Conservation (phyloP, 2,797 vertebrate species). For the Sitta carolinensis region DNA sequence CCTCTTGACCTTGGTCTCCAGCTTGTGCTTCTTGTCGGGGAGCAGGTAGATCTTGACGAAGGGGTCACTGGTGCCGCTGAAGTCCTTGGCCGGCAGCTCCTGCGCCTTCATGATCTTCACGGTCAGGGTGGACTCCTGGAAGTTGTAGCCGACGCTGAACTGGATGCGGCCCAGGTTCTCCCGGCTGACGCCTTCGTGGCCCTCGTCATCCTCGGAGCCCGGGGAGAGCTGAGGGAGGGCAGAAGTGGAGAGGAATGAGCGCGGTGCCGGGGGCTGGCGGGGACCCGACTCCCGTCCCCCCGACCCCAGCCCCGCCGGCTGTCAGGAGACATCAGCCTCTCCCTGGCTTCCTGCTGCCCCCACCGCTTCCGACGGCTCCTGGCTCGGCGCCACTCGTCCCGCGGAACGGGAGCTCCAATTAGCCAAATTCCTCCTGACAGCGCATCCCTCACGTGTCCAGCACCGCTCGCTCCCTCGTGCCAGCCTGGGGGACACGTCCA, state of each 20-base stretch:
- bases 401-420: background rate
- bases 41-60: slow-evolving; percentile 98
- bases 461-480: background rate
- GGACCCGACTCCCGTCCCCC: fast-evolving
- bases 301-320: background rate
- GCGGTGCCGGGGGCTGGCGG: fast-evolving
- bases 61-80: slow-evolving; percentile 97
- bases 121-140: slow-evolving; percentile 97
- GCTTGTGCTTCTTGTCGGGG: slow-evolving; percentile 98
- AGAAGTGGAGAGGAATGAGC: background rate
- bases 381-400: background rate
- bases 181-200: slow-evolving; percentile 87
- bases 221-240: slow-evolving; percentile 84
- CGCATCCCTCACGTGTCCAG: background rate
- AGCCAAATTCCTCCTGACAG: slow-evolving; percentile 61
- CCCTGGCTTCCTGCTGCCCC: background rate
- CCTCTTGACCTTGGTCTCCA: slow-evolving; percentile 99
- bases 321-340: slow-evolving; percentile 33
- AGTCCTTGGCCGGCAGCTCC: slow-evolving; percentile 97
- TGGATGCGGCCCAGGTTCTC: slow-evolving; percentile 94
- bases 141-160: slow-evolving; percentile 97
- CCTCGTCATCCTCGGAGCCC: slow-evolving; percentile 92
- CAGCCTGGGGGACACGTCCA: background rate
- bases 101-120: slow-evolving; percentile 98
- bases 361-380: background rate